Base-by-base conservation (phyloP, 2,888 invertebrate species). In the Temnothorax ravouxi region DNA sequence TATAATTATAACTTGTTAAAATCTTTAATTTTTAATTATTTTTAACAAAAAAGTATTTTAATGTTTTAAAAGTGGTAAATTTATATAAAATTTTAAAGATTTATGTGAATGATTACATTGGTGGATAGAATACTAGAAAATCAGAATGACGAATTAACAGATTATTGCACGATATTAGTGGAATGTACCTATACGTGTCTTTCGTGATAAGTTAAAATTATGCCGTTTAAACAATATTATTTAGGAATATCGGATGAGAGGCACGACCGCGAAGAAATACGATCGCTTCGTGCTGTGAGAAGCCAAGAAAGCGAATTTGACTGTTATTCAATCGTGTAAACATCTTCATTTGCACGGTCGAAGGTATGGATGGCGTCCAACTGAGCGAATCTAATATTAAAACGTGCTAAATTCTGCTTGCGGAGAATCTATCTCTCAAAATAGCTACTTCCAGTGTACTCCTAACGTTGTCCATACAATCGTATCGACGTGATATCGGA, bases 311-410 rank as follows among this genome's bases (percentile, higher is more conserved):
- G 44, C 44, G 61, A 83, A 79, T 67, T 80, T 50, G 77, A 62
- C 54, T 9, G 64, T 64, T 83, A 61, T 66, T 64, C 77, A 72
- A 81, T 81, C 72, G 69, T 29, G 38, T 29, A 59, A 71, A 80
- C 59, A 67, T 83, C 41, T 52, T 79, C 79, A 62, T 69, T 61
- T 44, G 50, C 50, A 11, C 50, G 41, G n/a, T 47, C 56, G 50
- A 80, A 69, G 62, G 38, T 84, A 84, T 81, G 80, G 84, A 84
- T 62, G 41, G 52, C 41, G 79, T 86, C 84, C 84, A 86, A 84
- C 47, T 71, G 38, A 74, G 54, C 67, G 71, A 29, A 52, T 81
- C 84, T 86, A 86, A 84, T 84, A 84, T 86, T 86, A 86, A 76
- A 80, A 80, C 79, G 47, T 74, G 34, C 79, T 74, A 80, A 59